Evolutionary conservation across 2,888 invertebrate genomes (phyloP).

Genomic region (Subacronicta megacephala): DNA sequence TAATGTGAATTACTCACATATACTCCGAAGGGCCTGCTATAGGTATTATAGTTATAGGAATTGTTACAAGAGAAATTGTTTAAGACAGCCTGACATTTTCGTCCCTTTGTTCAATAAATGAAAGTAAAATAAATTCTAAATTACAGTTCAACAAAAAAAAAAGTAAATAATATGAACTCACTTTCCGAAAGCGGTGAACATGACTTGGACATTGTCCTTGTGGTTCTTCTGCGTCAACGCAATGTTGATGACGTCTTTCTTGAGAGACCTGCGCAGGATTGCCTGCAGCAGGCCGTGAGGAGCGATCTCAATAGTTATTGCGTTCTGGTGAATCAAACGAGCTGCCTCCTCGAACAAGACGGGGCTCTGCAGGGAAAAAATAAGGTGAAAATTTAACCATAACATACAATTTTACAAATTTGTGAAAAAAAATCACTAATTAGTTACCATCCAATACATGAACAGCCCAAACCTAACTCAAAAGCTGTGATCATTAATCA

Average conservation of each 20-base stretch:
- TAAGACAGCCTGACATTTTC: no score
- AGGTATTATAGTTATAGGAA: no score
- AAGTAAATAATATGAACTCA: constrained; percentile 79
- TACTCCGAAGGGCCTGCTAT: no score
- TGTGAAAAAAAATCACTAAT: no score
- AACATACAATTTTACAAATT: no score
- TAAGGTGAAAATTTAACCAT: background rate
- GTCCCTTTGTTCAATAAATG: no score
- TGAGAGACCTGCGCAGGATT: constrained; percentile 94
- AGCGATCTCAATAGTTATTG: constrained; percentile 96
- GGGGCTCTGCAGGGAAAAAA: constrained; percentile 80
- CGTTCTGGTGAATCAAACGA: constrained; percentile 93
- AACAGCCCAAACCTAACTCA: no score
- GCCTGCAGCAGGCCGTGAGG: constrained; percentile 97
- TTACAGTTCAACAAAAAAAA: background rate
- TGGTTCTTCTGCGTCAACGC: constrained; percentile 93
- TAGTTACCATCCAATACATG: no score
- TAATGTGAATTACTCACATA: no score
- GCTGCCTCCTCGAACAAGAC: constrained; percentile 96
- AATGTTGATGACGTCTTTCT: constrained; percentile 92
- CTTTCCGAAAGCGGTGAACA: constrained; percentile 92
- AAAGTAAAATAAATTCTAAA: no score
- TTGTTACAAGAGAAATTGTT: no score
- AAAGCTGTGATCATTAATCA: no score
- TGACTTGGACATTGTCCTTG: constrained; percentile 90